phyloP scores from a whole-genome alignment of 2,797 vertebrate genomes.

The Melanotaenia trifasciata region DNA sequence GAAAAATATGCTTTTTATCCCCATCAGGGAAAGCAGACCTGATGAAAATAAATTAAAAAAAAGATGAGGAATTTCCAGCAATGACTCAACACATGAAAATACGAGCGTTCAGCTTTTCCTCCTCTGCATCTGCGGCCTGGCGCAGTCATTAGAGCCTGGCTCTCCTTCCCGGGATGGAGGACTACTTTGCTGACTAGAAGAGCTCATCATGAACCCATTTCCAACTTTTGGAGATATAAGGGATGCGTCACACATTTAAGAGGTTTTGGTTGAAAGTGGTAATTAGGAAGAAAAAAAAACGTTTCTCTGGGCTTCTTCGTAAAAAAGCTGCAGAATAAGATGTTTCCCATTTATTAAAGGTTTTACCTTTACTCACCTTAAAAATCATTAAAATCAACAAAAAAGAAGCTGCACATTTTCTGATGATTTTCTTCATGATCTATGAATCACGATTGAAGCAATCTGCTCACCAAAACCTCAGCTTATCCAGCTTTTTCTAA shows the following conservation, averaged over 20 bases:
- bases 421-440: too few species aligned
- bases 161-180: slow-evolving; percentile 47
- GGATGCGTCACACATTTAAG: slow-evolving; percentile 27
- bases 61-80: slow-evolving; percentile 57
- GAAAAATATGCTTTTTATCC: slow-evolving; percentile 48
- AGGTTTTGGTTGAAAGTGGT: slow-evolving; percentile 24
- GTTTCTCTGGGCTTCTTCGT: slow-evolving; percentile 4
- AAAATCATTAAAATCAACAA: not conserved
- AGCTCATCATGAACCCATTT: slow-evolving; percentile 38
- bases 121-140: slow-evolving; percentile 25
- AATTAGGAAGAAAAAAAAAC: not conserved
- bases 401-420: not conserved
- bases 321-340: slow-evolving; percentile 1
- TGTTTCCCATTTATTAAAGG: not conserved
- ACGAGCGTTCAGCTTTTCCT: slow-evolving; percentile 46
- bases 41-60: slow-evolving; percentile 54
- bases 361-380: not conserved
- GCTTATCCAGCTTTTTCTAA: not conserved
- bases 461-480: not conserved
- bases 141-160: slow-evolving; percentile 39
- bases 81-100: slow-evolving; percentile 60
- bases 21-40: slow-evolving; percentile 40
- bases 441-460: too few species aligned
- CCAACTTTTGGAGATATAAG: slow-evolving; percentile 31
- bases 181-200: slow-evolving; percentile 39